A percentile compares a stretch with the other conserved stretches of the same genome.
Evolutionary conservation across 1,140 invertebrate species (phyloP).

Genomic region (Arion vulgaris): DNA sequence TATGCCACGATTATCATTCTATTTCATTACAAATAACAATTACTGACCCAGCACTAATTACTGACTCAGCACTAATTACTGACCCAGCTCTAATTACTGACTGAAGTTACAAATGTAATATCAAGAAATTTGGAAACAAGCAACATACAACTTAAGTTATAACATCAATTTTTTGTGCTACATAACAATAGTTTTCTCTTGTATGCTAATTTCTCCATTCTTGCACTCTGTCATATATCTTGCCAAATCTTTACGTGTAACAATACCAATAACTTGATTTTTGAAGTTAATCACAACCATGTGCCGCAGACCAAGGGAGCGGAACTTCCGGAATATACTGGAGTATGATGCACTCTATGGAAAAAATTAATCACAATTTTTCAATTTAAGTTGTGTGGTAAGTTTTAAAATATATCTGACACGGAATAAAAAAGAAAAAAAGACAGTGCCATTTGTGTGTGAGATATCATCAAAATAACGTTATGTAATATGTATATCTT

Average conservation of each 20-base stretch:
- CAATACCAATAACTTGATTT: constrained; percentile 89
- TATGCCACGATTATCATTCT: too few species aligned
- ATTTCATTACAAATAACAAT: too few species aligned
- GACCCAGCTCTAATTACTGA: too few species aligned
- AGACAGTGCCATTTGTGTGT: too few species aligned
- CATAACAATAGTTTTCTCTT: constrained; percentile 74
- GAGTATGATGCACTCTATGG: constrained; percentile 88
- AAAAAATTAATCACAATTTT: constrained; percentile 35
- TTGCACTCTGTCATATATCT: constrained; percentile 75
- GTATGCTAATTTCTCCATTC: constrained; percentile 82
- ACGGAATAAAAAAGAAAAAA: too few species aligned
- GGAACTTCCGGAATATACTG: constrained; percentile 91
- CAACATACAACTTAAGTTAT: too few species aligned
- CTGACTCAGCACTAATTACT: too few species aligned
- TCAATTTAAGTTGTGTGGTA: too few species aligned
- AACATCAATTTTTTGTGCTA: not conserved
- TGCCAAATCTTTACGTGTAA: constrained; percentile 94
- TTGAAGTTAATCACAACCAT: constrained; percentile 86
- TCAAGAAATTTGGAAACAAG: not conserved
- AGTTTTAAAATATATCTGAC: not conserved
- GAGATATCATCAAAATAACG: too few species aligned
- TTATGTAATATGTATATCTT: too few species aligned
- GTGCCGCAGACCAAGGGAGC: constrained; percentile 93
- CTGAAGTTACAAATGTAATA: not conserved
- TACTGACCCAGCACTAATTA: too few species aligned